These are phyloP conservation scores for Parnassius smintheus DNA, from an alignment of 2,888 invertebrate genomes.

Conservation along the genomic window DNA sequence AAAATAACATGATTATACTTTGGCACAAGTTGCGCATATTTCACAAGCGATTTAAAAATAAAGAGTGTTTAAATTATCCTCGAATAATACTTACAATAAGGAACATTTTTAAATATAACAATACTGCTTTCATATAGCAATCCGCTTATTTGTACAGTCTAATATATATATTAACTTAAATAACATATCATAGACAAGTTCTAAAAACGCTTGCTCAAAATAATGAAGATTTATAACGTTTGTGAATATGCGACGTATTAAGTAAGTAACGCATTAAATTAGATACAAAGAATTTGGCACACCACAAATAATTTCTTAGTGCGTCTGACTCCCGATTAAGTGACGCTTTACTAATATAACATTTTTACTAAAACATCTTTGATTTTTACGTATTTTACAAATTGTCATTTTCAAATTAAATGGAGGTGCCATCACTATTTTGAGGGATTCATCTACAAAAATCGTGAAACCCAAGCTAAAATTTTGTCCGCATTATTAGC, in stretches of 20 bases:
- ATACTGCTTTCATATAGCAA: no score
- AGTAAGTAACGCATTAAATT: conserved; percentile 20
- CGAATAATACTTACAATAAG: background rate
- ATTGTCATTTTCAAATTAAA: conserved; percentile 12
- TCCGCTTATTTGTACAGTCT: no score
- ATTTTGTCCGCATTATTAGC: conserved; percentile 43
- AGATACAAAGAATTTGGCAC: conserved; percentile 50
- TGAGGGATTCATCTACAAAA: conserved; percentile 35
- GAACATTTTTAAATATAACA: no score
- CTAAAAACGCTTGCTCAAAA: background rate
- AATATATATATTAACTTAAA: no score
- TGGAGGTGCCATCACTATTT: conserved; percentile 40
- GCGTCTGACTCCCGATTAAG: conserved; percentile 30
- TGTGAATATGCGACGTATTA: conserved; percentile 12
- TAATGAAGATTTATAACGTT: conserved; percentile 14
- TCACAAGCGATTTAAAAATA: conserved; percentile 27
- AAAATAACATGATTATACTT: conserved; percentile 28
- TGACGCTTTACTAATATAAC: conserved; percentile 31
- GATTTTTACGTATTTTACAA: conserved; percentile 32
- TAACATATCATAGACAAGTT: no score
- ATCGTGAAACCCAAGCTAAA: conserved; percentile 49
- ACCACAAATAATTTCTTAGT: conserved; percentile 39
- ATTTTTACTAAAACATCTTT: no score
- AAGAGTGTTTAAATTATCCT: conserved; percentile 27
- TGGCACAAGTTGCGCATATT: conserved; percentile 25